Percentiles rank a stretch among this genome's conserved stretches.
phyloP scores from a whole-genome alignment of 2,888 invertebrate genomes.

The Euzetes globulus region DNA sequence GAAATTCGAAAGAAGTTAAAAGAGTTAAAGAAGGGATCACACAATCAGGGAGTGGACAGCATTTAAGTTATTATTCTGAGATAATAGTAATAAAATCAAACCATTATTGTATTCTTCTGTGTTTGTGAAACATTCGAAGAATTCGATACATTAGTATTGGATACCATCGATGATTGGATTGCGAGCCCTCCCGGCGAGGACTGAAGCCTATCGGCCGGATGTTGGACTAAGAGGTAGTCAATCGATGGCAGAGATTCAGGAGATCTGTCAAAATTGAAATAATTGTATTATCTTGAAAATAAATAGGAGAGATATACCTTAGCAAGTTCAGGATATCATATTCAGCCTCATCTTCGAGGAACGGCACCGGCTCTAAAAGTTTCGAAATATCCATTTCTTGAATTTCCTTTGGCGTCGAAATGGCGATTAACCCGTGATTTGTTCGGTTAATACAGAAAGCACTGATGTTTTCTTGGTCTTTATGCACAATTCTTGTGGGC shows the following conservation, averaged over 20 bases:
- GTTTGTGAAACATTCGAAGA: slow-evolving; percentile 43
- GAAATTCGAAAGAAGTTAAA: background rate
- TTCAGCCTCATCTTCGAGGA: slow-evolving; percentile 96
- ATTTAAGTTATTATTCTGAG: background rate
- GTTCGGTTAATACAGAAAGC: slow-evolving; percentile 84
- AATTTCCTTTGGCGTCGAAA: slow-evolving; percentile 91
- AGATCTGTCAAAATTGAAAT: slow-evolving; percentile 50
- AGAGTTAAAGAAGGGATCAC: background rate
- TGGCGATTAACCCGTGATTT: slow-evolving; percentile 70
- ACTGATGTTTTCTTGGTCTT: slow-evolving; percentile 95
- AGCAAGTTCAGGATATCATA: slow-evolving; percentile 69
- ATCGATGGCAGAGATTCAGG: slow-evolving; percentile 62
- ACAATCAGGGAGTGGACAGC: background rate
- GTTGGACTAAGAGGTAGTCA: slow-evolving; percentile 85
- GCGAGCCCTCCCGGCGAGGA: slow-evolving; percentile 42
- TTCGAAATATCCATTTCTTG: slow-evolving; percentile 96
- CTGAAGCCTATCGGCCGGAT: slow-evolving; percentile 54
- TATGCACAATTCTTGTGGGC: slow-evolving; percentile 91
- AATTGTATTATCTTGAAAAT: background rate
- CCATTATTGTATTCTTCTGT: slow-evolving; percentile 48
- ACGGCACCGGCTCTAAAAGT: slow-evolving; percentile 77
- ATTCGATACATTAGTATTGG: background rate
- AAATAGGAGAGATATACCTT: slow-evolving; percentile 41
- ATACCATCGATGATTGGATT: slow-evolving; percentile 41
- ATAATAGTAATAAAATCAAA: slow-evolving; percentile 41